Percentiles rank a stretch among this genome's conserved stretches.
Evolutionary conservation across 2,113 vertebrate species (phyloP).

Genomic region (human (Homo sapiens)): DNA sequence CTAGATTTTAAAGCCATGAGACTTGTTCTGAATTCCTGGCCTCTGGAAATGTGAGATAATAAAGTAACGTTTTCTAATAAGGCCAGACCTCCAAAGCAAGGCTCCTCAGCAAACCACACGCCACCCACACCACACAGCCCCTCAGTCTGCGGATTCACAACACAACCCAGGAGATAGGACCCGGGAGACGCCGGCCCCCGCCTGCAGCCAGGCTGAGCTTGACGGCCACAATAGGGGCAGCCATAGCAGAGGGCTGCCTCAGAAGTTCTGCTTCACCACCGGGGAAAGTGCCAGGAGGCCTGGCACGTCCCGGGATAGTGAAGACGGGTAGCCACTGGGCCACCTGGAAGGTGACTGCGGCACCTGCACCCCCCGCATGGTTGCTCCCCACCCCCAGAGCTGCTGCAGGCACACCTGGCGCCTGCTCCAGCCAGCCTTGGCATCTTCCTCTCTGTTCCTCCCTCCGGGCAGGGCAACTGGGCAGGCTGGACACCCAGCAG

Average conservation of each 20-base stretch:
- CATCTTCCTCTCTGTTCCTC: not conserved
- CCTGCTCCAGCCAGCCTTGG: not conserved
- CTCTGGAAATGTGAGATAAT: not conserved
- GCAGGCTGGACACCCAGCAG: not conserved
- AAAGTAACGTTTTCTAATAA: not conserved
- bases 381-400: not conserved
- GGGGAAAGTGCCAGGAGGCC: not conserved
- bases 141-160: too few relatives aligned
- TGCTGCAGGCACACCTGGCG: not conserved
- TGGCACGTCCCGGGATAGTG: not conserved
- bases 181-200: accelerated
- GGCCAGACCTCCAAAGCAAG: not conserved
- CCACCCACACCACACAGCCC: not conserved
- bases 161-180: not conserved
- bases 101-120: not conserved
- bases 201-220: not conserved
- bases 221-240: accelerated
- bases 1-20: not conserved
- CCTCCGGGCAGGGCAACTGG: not conserved
- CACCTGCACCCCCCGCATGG: too few relatives aligned
- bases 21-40: not conserved
- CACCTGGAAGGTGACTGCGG: too few relatives aligned
- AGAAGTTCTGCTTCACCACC: not conserved
- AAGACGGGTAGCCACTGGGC: too few relatives aligned
- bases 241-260: too few relatives aligned